Base-by-base conservation (phyloP, 2,888 invertebrate species). In the Beris morrisii region DNA sequence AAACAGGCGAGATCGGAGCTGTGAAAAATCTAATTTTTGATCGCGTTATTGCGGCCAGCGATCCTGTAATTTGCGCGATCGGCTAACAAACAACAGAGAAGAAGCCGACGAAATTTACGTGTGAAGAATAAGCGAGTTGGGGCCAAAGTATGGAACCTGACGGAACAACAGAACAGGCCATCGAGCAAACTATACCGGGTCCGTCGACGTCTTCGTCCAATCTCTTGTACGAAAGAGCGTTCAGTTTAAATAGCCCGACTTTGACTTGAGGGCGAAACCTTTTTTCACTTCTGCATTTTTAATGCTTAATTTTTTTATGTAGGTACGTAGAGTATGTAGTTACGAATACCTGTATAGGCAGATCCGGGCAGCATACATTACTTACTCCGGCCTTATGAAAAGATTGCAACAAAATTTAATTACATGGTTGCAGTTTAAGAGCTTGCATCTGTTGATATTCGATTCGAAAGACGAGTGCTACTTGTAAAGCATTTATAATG, bases 21-120 rank as follows among this genome's bases (percentile, higher is more conserved):
- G 69, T 69, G 69, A 69, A 69, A 69, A 67, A 69, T 69, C 69
- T 67, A 69, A 69, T 69, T 69, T 69, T 69, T 69, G 69, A 69
- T 69, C 69, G 66, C 69, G 64, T 69, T 69, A 69, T 69, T 69
- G 67, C 69, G 69, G 69, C 69, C 59, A 69, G 67, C 59, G 66
- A 69, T 69, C 69, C 69, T 69, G 67, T 69, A 69, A 69, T 69
- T 69, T 69, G 69, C 59, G 31, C 59, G 55, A 54, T 59, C 66
- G 59, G 48, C 66, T 66, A 53, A 59, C 66, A 65, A 63, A 56
- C 56, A 66, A 66, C 66, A 66, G 54, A 66, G 66, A 66, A 66
- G 50, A 63, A 61, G 63, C 66, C 66, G 61, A 66, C 66, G 38
- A 66, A 57, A 66, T 61, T 56, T 63, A 66, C 66, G 55, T 66